These are phyloP conservation scores for Isurus oxyrinchus DNA, from an alignment of 2,113 vertebrate genomes.

Conservation along the genomic window DNA sequence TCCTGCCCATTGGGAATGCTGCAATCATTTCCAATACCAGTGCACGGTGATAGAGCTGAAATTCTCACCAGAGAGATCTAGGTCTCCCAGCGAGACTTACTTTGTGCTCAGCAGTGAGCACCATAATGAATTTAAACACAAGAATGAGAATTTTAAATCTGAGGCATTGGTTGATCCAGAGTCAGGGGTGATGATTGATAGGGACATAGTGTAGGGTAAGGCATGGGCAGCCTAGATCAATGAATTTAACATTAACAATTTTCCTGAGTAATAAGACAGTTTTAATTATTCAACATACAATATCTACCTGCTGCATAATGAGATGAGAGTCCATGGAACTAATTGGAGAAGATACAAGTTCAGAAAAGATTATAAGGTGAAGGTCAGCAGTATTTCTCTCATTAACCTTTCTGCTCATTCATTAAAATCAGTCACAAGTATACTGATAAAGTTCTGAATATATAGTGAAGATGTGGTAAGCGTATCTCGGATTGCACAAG, in stretches of 20 bases:
- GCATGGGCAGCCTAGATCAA: not conserved
- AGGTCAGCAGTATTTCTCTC: not conserved
- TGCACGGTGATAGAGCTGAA: not conserved
- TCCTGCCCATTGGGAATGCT: not conserved
- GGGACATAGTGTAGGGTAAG: not conserved
- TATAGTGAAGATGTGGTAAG: not conserved
- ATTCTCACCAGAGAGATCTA: not conserved
- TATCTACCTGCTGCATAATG: not conserved
- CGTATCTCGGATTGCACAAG: not conserved
- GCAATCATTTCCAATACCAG: not conserved
- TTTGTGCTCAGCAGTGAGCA: not conserved
- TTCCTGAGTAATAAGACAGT: not conserved
- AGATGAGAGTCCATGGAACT: not conserved
- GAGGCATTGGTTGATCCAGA: not conserved
- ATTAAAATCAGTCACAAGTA: not conserved
- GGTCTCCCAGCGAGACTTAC: not conserved
- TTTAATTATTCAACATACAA: not conserved
- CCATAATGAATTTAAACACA: not conserved
- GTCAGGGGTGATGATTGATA: not conserved
- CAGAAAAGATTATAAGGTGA: not conserved
- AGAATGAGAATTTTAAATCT: not conserved
- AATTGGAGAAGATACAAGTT: not conserved
- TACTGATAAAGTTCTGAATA: not conserved
- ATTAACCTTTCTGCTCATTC: not conserved
- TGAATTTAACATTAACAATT: not conserved